Conservation (phyloP, 2,113 vertebrate genomes). For the Pachyramphus minor region DNA sequence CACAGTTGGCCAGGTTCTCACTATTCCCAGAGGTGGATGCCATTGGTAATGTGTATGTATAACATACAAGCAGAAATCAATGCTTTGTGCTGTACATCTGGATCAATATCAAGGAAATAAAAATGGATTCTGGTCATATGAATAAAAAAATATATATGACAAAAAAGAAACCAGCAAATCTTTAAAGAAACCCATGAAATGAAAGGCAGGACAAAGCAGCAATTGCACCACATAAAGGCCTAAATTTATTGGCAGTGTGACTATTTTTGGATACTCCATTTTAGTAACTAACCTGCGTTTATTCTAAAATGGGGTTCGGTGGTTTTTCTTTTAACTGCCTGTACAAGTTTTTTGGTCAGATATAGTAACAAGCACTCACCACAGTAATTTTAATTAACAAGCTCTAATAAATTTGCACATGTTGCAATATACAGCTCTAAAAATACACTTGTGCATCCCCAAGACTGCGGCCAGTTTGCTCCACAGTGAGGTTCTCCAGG, state of each 20-base stretch:
- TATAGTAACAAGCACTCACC: slow-evolving; percentile 21
- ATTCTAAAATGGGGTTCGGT: background rate
- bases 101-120: slow-evolving; percentile 41
- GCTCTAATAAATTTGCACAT: slow-evolving; percentile 54
- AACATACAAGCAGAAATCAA: slow-evolving; percentile 16
- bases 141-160: background rate
- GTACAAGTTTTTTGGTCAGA: slow-evolving; percentile 18
- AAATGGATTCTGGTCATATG: slow-evolving; percentile 2
- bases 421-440: slow-evolving; percentile 23
- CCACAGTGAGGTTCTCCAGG: background rate
- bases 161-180: slow-evolving; percentile 20
- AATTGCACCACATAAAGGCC: background rate
- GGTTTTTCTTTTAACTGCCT: slow-evolving; percentile 21
- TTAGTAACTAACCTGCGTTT: slow-evolving; percentile 28
- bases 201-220: background rate
- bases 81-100: slow-evolving; percentile 7
- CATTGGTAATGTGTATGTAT: background rate
- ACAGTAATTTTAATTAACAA: slow-evolving; percentile 60
- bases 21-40: background rate
- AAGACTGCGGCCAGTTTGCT: background rate
- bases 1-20: background rate
- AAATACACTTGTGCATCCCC: background rate
- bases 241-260: background rate
- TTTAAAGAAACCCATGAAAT: slow-evolving; percentile 10
- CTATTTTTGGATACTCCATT: slow-evolving; percentile 25